These are phyloP conservation scores for Budorcas taxicolor DNA, from an alignment of 2,113 vertebrate genomes.

Conservation along the genomic window DNA sequence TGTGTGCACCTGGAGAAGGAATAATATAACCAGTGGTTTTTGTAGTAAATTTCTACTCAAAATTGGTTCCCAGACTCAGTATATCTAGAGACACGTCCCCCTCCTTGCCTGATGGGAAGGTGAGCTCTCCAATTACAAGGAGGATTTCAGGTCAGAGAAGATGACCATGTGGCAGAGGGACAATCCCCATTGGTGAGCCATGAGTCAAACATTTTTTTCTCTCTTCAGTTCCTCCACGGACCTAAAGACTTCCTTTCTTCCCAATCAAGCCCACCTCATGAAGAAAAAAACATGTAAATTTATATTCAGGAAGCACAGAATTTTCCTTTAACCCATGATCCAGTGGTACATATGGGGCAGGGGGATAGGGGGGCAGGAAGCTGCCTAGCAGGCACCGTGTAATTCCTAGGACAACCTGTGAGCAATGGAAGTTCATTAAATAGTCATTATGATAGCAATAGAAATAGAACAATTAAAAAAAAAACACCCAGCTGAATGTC, in stretches of 20 bases:
- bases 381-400: background rate
- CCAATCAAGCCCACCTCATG: background rate
- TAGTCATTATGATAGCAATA: background rate
- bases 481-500: background rate
- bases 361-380: background rate
- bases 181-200: background rate
- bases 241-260: background rate
- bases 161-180: background rate
- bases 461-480: background rate
- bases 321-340: background rate
- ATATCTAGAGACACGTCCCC: background rate
- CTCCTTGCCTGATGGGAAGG: background rate
- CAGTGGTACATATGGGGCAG: fast-evolving
- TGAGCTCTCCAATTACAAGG: background rate
- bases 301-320: background rate
- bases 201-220: background rate
- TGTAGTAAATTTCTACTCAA: background rate
- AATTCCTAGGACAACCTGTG: background rate
- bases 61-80: background rate
- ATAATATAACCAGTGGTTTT: background rate
- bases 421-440: background rate
- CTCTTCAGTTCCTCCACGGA: background rate
- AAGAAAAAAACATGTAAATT: background rate
- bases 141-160: background rate
- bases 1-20: background rate